phyloP scores from a whole-genome alignment of 2,113 vertebrate species.

The Cavia aperea region DNA sequence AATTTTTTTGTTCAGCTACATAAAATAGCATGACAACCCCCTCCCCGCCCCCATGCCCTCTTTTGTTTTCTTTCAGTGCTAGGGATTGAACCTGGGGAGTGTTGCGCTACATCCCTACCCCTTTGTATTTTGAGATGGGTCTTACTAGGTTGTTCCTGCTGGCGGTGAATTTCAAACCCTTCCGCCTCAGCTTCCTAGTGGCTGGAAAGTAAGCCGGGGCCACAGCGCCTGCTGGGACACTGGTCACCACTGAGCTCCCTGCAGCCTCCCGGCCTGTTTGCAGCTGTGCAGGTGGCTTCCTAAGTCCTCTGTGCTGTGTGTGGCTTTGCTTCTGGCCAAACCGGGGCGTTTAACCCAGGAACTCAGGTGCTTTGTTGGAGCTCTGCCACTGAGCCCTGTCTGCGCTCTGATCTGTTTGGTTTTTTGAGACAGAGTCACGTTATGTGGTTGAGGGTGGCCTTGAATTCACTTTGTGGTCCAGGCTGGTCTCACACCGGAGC shows the following conservation, averaged over 20 bases:
- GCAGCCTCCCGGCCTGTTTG: neutral
- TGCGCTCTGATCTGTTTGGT: neutral
- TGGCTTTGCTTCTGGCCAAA: neutral
- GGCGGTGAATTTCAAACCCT: neutral
- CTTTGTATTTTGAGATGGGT: neutral
- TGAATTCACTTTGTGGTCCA: neutral
- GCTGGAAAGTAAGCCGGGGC: neutral
- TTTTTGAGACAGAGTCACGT: neutral
- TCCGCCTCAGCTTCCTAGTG: neutral
- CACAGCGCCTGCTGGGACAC: neutral
- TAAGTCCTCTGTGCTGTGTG: neutral
- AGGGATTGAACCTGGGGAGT: neutral
- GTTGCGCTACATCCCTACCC: neutral
- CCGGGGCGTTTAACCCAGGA: neutral
- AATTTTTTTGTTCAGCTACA: neutral
- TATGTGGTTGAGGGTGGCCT: neutral
- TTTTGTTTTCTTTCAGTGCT: neutral
- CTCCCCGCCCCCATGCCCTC: neutral
- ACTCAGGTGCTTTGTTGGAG: no score
- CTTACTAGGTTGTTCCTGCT: neutral
- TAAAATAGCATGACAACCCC: neutral
- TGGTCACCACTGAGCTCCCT: neutral
- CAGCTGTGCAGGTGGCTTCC: neutral
- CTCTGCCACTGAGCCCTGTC: neutral
- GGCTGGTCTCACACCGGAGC: neutral